phyloP scores from a whole-genome alignment of 2,888 invertebrate species.

The Aspidiotus rigidus region DNA sequence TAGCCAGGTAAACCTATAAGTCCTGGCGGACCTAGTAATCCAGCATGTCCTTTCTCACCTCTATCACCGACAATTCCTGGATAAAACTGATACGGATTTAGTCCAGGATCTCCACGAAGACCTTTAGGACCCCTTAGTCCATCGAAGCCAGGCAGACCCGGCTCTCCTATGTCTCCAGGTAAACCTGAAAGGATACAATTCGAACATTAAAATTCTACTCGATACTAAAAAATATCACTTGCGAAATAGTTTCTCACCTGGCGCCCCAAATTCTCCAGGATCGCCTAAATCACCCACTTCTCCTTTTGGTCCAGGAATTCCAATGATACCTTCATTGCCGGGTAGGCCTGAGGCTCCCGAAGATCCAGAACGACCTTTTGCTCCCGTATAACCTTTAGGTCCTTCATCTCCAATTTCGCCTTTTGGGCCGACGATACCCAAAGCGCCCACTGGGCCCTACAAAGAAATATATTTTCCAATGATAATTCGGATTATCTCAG shows the following conservation, averaged over 20 bases:
- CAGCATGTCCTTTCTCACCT: constrained; percentile 48
- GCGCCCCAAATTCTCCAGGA: constrained; percentile 48
- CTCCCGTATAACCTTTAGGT: constrained; percentile 43
- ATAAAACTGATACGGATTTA: constrained; percentile 39
- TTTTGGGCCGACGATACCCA: constrained; percentile 42
- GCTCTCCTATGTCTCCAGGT: constrained; percentile 42
- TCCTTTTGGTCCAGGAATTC: constrained; percentile 44
- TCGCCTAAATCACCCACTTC: constrained; percentile 44
- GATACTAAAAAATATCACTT: too few relatives aligned
- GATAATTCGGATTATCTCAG: neutral
- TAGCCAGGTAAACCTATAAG: constrained; percentile 36
- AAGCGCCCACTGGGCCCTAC: constrained; percentile 44
- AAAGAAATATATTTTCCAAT: too few relatives aligned
- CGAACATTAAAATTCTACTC: neutral
- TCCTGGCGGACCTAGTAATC: constrained; percentile 51
- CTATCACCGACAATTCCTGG: constrained; percentile 45
- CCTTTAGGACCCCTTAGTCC: constrained; percentile 45
- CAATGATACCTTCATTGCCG: constrained; percentile 50
- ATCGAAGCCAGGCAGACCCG: constrained; percentile 42
- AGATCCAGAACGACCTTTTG: constrained; percentile 43
- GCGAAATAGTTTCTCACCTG: constrained; percentile 45
- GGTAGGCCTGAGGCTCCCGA: constrained; percentile 42
- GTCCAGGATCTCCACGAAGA: constrained; percentile 47
- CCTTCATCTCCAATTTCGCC: constrained; percentile 52
- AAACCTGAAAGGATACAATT: constrained; percentile 33